A percentile compares a stretch with the other conserved stretches of the same genome.
These are phyloP conservation scores for Meiosimyza platycephala DNA, from an alignment of 2,888 invertebrate genomes.

Conservation along the genomic window DNA sequence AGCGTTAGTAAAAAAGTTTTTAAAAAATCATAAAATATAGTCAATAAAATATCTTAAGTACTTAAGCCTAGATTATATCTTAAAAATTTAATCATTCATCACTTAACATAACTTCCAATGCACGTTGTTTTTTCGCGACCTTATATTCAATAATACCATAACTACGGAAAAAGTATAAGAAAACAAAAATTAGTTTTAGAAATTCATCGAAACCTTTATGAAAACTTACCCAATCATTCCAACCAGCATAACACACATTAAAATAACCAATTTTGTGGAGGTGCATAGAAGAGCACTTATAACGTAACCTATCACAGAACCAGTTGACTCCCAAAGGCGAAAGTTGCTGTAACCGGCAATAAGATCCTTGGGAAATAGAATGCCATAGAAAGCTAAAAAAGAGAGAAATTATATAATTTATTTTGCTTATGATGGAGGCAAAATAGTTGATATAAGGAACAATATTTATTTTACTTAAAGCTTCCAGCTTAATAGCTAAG, in stretches of 20 bases:
- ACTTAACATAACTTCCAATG: slow-evolving; percentile 53
- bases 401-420: not conserved
- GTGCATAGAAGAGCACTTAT: slow-evolving; percentile 84
- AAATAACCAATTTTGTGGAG: slow-evolving; percentile 75
- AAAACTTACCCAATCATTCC: slow-evolving; percentile 79
- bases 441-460: not conserved
- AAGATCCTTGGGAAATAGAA: slow-evolving; percentile 84
- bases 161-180: slow-evolving; percentile 47
- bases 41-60: too few species aligned
- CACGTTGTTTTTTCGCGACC: slow-evolving; percentile 56
- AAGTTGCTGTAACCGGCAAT: slow-evolving; percentile 95
- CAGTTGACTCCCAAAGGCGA: slow-evolving; percentile 90
- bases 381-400: slow-evolving; percentile 81
- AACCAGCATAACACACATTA: slow-evolving; percentile 75
- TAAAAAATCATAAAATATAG: too few species aligned
- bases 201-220: not conserved
- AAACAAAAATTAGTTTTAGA: not conserved
- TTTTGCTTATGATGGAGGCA: slow-evolving; percentile 5
- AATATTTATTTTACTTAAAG: not conserved
- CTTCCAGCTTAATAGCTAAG: too few species aligned
- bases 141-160: slow-evolving; percentile 62
- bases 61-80: too few species aligned
- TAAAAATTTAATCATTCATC: slow-evolving; percentile 40
- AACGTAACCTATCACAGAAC: slow-evolving; percentile 87
- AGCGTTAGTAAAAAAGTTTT: too few species aligned